Conservation (phyloP, 2,888 invertebrate species). For the Crematogaster levior region DNA sequence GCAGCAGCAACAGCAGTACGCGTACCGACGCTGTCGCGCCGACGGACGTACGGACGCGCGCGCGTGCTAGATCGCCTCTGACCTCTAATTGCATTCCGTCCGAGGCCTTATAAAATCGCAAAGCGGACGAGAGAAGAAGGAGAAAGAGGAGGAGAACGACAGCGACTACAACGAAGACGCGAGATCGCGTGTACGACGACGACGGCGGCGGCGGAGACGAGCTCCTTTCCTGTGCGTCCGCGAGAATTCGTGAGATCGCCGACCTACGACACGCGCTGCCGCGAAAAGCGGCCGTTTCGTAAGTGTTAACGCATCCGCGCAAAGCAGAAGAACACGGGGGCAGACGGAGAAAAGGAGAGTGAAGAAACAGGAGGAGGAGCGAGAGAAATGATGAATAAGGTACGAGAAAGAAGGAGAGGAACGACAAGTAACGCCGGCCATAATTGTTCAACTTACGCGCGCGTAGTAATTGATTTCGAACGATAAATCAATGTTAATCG, state of each 20-base stretch:
- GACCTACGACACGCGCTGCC: slow-evolving; percentile 45
- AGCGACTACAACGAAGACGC: not conserved
- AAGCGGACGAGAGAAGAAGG: slow-evolving; percentile 38
- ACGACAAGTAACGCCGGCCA: not conserved
- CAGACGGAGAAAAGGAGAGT: not conserved
- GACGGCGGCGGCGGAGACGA: not conserved
- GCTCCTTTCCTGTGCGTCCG: not conserved
- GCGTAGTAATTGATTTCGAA: slow-evolving; percentile 25
- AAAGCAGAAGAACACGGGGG: not conserved
- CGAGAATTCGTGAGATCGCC: slow-evolving; percentile 35
- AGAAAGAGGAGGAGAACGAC: slow-evolving; percentile 9
- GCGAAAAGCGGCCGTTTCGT: slow-evolving; percentile 4
- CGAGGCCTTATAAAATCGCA: slow-evolving; percentile 78
- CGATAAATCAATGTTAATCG: slow-evolving; percentile 13
- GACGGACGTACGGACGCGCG: slow-evolving; percentile 26
- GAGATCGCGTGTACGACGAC: slow-evolving; percentile 14
- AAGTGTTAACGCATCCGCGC: slow-evolving; percentile 22
- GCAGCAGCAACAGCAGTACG: slow-evolving; percentile 13
- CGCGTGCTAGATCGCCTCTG: slow-evolving; percentile 58
- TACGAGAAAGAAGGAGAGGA: slow-evolving; percentile 52
- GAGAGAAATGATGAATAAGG: slow-evolving; percentile 72
- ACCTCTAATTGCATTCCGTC: slow-evolving; percentile 74
- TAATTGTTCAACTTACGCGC: slow-evolving; percentile 27
- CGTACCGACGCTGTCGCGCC: slow-evolving; percentile 22
- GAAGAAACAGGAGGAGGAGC: slow-evolving; percentile 35